phyloP scores from a whole-genome alignment of 2,797 vertebrate genomes.

The Ctenopoma multispine region DNA sequence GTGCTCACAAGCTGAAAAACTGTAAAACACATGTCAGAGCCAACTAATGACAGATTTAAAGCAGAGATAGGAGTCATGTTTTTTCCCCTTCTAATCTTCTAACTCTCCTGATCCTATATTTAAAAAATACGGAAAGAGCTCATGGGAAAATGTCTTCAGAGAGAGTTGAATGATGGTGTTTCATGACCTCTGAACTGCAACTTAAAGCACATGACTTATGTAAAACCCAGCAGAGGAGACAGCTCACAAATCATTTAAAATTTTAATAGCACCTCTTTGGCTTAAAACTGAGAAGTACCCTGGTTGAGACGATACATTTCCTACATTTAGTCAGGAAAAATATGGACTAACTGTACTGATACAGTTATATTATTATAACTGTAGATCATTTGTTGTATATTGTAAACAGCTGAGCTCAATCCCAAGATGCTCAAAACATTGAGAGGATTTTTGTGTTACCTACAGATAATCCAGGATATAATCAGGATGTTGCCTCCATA shows the following conservation, averaged over 20 bases:
- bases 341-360: not conserved
- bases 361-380: too few relatives aligned
- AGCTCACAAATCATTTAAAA: slow-evolving; percentile 3
- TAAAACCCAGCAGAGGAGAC: slow-evolving; percentile 40
- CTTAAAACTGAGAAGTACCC: not conserved
- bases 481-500: not conserved
- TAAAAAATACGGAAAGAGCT: slow-evolving; percentile 29
- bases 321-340: not conserved
- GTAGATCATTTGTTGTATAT: too few relatives aligned
- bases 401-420: too few relatives aligned
- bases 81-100: slow-evolving; percentile 44
- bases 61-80: slow-evolving; percentile 28
- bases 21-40: slow-evolving; percentile 60
- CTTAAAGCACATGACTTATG: slow-evolving; percentile 46
- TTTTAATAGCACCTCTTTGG: not conserved
- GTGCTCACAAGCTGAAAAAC: slow-evolving; percentile 44
- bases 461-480: too few relatives aligned
- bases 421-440: too few relatives aligned
- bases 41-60: slow-evolving; percentile 30
- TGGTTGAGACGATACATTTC: not conserved
- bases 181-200: slow-evolving; percentile 59
- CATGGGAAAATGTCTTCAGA: slow-evolving; percentile 68
- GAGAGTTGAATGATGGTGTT: slow-evolving; percentile 50
- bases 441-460: too few relatives aligned
- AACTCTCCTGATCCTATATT: slow-evolving; percentile 44